phyloP scores from a whole-genome alignment of 1,140 invertebrate genomes.

The Anoplophora glabripennis region DNA sequence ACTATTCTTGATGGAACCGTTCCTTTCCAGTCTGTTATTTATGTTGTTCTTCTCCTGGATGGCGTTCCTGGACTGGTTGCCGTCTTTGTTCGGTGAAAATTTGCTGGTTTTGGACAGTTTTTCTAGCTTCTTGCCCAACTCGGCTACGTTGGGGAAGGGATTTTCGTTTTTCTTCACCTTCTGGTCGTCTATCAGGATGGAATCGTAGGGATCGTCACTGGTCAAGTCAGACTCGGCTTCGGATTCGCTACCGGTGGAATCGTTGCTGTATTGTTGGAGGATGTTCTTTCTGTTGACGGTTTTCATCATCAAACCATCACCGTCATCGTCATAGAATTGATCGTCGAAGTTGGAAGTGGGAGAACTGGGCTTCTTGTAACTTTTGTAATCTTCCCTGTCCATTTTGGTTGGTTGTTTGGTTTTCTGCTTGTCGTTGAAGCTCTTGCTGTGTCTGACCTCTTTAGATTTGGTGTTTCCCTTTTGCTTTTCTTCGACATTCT shows the following conservation, averaged over 20 bases:
- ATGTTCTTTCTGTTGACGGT: conserved; percentile 67
- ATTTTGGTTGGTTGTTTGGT: conserved; percentile 45
- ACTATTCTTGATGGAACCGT: conserved; percentile 23
- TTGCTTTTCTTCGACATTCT: conserved; percentile 20
- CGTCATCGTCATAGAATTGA: conserved; percentile 61
- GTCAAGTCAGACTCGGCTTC: conserved; percentile 61
- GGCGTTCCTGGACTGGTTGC: conserved; percentile 25
- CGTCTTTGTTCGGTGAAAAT: conserved; percentile 47
- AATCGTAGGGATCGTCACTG: conserved; percentile 68
- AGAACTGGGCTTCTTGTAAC: conserved; percentile 45
- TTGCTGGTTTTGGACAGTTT: conserved; percentile 49
- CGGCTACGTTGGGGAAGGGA: conserved; percentile 47
- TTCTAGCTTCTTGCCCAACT: conserved; percentile 52
- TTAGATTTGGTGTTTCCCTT: conserved; percentile 13
- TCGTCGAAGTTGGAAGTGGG: conserved; percentile 56
- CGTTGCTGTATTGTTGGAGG: conserved; percentile 65
- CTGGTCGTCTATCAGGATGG: conserved; percentile 72
- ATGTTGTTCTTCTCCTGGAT: conserved; percentile 33
- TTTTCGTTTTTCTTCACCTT: conserved; percentile 42
- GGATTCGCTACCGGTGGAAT: conserved; percentile 48
- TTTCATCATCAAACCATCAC: conserved; percentile 59
- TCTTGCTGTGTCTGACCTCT: conserved; percentile 33
- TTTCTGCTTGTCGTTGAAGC: conserved; percentile 32
- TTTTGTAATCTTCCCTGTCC: conserved; percentile 48
- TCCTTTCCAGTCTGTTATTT: conserved; percentile 32